Base-by-base conservation (phyloP, 1,140 invertebrate genomes). In the Penaeus japonicus region DNA sequence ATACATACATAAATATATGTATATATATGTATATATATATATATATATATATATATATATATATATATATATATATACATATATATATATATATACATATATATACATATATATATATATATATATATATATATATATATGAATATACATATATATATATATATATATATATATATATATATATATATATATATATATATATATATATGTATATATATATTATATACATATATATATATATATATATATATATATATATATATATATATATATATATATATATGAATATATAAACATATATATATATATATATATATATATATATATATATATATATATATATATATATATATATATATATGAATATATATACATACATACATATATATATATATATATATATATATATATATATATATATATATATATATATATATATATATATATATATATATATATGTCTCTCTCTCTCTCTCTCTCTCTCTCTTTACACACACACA, bases 391-490 rank as follows among this genome's bases (percentile, higher is more conserved):
- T 65, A 65, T 65, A 65, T 65, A 65, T 65, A 65, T 65, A 65
- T 65, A 65, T 65, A 65, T 65, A 65, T 65, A 65, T 65, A 65
- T 65, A 70, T 70, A n/a, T n/a, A n/a, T n/a, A n/a, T n/a, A n/a
- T 2, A 39, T 7, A 39, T 7, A 39, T 7, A 39, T 7, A 39
- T 7, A 39, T 2, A 39, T n/a, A 59, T 59, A 59, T 59, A 59
- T 59, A 59, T 59, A 59, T 59, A 59, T 59, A 59, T 59, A 59
- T 59, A 59, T 59, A 59, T 59, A 59, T 59, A 59, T 18, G 20
- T 18, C 22, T 59, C 18, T 59, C 18, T 59, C 18, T 59, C 18
- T 59, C 18, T 59, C 18, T 59, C 18, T 59, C 18, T 59, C 18
- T 59, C 18, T 59, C 18, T 59, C 18, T 59, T 20, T 59, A 65